Percentiles rank a stretch among this genome's conserved stretches.
Conservation (phyloP, 2,888 invertebrate species). For the Syrphus vitripennis region DNA sequence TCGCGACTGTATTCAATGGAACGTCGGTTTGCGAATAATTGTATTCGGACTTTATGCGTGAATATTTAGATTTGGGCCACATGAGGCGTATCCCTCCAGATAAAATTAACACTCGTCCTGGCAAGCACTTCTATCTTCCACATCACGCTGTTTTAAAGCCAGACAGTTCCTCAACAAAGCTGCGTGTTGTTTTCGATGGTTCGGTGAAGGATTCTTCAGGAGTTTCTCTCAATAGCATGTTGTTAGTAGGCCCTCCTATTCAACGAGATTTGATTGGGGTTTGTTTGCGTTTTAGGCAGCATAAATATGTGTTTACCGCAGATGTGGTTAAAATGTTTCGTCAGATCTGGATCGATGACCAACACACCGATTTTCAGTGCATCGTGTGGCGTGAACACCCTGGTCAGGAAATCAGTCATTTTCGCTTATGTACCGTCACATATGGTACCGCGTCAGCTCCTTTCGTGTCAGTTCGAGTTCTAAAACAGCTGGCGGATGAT, state of each 20-base stretch:
- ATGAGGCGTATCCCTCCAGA: neutral
- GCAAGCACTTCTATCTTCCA: conserved; percentile 54
- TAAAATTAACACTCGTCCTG: neutral
- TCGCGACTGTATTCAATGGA: conserved; percentile 20
- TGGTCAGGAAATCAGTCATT: conserved; percentile 10
- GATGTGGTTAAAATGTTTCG: neutral
- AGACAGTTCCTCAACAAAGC: too few relatives aligned
- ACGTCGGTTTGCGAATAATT: conserved; percentile 3
- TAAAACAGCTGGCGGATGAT: conserved; percentile 6
- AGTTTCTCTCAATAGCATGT: too few relatives aligned
- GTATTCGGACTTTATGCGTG: conserved; percentile 17
- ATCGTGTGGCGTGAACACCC: neutral
- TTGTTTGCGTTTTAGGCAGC: too few relatives aligned
- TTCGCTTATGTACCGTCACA: conserved; percentile 5
- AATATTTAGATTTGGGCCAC: conserved; percentile 55
- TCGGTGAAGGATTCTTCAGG: too few relatives aligned
- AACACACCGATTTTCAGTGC: neutral
- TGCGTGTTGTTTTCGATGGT: too few relatives aligned
- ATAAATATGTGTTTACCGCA: too few relatives aligned
- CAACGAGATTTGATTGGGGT: too few relatives aligned
- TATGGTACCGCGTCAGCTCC: conserved; percentile 16
- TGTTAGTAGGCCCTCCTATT: too few relatives aligned
- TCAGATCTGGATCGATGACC: neutral
- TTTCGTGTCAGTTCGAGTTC: conserved; percentile 12
- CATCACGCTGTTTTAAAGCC: conserved; percentile 72